A percentile compares a stretch with the other conserved stretches of the same genome.
phyloP scores from a whole-genome alignment of 2,113 vertebrate genomes.

The Meriones unguiculatus region DNA sequence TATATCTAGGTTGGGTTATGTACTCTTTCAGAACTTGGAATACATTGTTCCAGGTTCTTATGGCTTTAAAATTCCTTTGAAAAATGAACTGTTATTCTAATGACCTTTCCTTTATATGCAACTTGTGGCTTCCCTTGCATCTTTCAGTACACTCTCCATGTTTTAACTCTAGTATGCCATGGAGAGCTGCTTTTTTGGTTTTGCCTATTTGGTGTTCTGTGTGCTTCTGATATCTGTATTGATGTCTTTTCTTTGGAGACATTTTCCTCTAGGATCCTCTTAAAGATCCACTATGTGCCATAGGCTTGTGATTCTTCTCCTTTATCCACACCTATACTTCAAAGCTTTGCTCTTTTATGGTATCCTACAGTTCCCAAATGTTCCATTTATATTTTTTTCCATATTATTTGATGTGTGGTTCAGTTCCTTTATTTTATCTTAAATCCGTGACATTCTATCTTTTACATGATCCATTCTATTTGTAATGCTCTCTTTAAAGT shows the following conservation, averaged over 20 bases:
- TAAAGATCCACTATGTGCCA: background rate
- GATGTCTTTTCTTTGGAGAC: background rate
- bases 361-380: background rate
- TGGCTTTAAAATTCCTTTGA: background rate
- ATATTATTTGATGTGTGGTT: background rate
- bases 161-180: background rate
- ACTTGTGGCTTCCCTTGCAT: background rate
- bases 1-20: background rate
- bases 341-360: background rate
- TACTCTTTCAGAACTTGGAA: background rate
- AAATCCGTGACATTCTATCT: background rate
- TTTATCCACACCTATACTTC: background rate
- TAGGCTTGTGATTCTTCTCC: background rate
- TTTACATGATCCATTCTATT: background rate
- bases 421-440: background rate
- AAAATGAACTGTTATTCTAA: background rate
- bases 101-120: background rate
- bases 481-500: background rate
- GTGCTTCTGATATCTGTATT: background rate
- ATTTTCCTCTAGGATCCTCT: background rate
- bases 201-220: background rate
- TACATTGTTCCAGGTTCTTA: background rate
- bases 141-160: background rate
- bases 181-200: background rate
- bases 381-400: background rate